Evolutionary conservation across 2,797 vertebrate species (phyloP).

Genomic region (Graptemys geographica): DNA sequence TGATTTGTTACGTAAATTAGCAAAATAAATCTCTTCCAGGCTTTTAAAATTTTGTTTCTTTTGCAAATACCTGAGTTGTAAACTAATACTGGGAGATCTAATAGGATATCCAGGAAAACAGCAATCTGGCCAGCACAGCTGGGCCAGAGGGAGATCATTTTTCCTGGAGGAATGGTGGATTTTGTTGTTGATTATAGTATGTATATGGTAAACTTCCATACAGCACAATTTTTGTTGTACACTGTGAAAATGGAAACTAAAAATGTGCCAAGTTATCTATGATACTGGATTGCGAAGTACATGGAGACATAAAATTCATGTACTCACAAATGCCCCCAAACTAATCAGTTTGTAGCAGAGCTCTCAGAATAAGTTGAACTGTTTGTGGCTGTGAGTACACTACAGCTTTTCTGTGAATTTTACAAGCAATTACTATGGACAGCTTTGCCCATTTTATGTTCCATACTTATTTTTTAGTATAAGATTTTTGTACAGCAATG

Average conservation of each 20-base stretch:
- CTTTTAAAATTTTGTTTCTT: slow-evolving; percentile 4
- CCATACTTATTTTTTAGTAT: neutral
- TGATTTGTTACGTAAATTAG: slow-evolving; percentile 46
- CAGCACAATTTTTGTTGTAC: neutral
- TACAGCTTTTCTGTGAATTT: neutral
- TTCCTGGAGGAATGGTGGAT: slow-evolving; percentile 40
- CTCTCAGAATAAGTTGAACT: neutral
- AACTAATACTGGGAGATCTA: slow-evolving; percentile 34
- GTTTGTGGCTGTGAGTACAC: neutral
- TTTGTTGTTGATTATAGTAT: neutral
- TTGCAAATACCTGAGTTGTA: neutral
- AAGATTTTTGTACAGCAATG: neutral
- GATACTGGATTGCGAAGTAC: neutral
- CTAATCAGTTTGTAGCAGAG: neutral
- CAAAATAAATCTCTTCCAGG: slow-evolving; percentile 16
- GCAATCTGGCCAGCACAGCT: slow-evolving; percentile 34
- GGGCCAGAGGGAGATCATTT: neutral
- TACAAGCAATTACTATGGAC: neutral
- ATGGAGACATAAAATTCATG: neutral
- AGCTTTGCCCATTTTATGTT: neutral
- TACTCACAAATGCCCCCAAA: neutral
- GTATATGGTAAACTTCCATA: neutral
- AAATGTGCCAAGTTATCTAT: slow-evolving; percentile 59
- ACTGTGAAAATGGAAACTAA: slow-evolving; percentile 10
- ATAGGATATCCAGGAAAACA: slow-evolving; percentile 45